Percentiles rank a stretch among this genome's conserved stretches.
phyloP scores from a whole-genome alignment of 2,797 vertebrate genomes.

The Oophaga sylvatica region DNA sequence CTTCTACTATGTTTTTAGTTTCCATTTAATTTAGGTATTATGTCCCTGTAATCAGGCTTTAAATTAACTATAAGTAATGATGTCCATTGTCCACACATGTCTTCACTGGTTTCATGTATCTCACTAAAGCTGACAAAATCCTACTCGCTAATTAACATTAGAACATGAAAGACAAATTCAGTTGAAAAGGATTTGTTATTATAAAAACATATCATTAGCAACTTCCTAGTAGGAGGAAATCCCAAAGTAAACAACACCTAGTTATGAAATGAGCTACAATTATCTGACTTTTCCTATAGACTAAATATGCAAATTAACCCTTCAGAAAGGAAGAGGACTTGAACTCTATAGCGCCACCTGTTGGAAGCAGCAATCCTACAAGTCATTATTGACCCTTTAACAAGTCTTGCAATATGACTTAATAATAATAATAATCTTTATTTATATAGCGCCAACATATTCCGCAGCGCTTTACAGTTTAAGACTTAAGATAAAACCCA shows the following conservation, averaged over 20 bases:
- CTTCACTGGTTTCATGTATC: background rate
- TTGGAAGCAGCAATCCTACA: too few species aligned
- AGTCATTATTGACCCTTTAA: too few species aligned
- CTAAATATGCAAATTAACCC: too few species aligned
- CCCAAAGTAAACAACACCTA: constrained; percentile 3
- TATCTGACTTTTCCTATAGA: background rate
- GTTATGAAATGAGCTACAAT: background rate
- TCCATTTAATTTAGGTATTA: background rate
- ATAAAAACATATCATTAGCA: background rate
- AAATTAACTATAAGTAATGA: background rate
- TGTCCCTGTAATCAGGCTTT: background rate
- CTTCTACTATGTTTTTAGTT: background rate
- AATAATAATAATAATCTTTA: too few species aligned
- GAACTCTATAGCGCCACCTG: too few species aligned
- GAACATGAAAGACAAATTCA: constrained; percentile 5
- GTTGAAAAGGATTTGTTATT: background rate
- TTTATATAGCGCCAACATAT: too few species aligned
- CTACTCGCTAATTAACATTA: background rate
- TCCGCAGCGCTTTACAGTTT: too few species aligned
- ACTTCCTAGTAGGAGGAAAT: constrained; percentile 8
- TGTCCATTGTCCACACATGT: background rate
- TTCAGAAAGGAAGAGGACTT: too few species aligned
- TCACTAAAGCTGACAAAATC: background rate
- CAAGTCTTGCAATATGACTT: too few species aligned
- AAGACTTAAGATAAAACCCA: too few species aligned